These are phyloP conservation scores for Pocillopora grandis DNA, from an alignment of 92 coral and sea anemone genomes.

Conservation along the genomic window DNA sequence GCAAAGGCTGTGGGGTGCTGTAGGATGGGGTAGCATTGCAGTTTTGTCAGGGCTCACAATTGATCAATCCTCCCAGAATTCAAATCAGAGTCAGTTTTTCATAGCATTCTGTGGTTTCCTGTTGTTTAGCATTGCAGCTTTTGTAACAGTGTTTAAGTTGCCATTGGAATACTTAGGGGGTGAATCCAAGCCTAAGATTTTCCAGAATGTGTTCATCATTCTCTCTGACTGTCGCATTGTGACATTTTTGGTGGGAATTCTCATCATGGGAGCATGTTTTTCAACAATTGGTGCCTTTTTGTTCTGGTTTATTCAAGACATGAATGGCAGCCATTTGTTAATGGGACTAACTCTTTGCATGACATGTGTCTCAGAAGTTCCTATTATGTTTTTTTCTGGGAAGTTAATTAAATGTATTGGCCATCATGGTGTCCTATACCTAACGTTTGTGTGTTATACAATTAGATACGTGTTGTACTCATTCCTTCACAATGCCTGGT, in stretches of 20 bases:
- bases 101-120: slow-evolving; percentile 49
- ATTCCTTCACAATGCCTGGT: slow-evolving; percentile 49
- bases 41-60: slow-evolving; percentile 50
- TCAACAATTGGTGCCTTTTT: slow-evolving; percentile 26
- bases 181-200: slow-evolving; percentile 30
- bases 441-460: slow-evolving; percentile 47
- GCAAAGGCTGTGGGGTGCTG: slow-evolving; percentile 41
- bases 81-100: slow-evolving; percentile 34
- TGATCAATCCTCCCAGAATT: slow-evolving; percentile 34
- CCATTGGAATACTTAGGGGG: slow-evolving; percentile 44
- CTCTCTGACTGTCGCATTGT: slow-evolving; percentile 37
- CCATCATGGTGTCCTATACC: slow-evolving; percentile 57
- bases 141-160: slow-evolving; percentile 34
- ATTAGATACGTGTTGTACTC: slow-evolving; percentile 55
- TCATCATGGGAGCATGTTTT: slow-evolving; percentile 54
- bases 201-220: slow-evolving; percentile 37
- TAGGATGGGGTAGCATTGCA: slow-evolving; percentile 33
- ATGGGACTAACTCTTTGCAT: slow-evolving; percentile 59
- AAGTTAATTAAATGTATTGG: slow-evolving; percentile 39
- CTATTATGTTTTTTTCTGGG: slow-evolving; percentile 61
- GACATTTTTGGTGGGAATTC: slow-evolving; percentile 41
- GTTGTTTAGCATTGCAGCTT: slow-evolving; percentile 20
- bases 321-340: slow-evolving; percentile 51
- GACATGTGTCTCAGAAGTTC: slow-evolving; percentile 53
- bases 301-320: slow-evolving; percentile 54